Base-by-base conservation (phyloP, 2,113 vertebrate genomes). In the Phrynosoma blainvillii region DNA sequence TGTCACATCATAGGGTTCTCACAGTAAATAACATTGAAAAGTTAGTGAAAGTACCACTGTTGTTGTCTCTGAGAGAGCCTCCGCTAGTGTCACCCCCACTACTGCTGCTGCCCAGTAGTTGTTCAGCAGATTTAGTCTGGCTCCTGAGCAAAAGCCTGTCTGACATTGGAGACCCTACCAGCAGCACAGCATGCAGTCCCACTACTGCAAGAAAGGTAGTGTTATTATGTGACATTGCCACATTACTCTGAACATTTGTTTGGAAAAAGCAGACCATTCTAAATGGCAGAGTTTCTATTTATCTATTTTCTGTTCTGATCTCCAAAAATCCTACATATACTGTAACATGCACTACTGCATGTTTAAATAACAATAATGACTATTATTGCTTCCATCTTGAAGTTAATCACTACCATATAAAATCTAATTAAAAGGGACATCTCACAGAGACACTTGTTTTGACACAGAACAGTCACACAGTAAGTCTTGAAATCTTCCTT, bases 401-500 rank as follows among this genome's bases (percentile, higher is more conserved):
- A 79, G 87, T 90, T 88, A 86, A 32, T 85, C 82, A 87, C 4
- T 66, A 18, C 68, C n/a, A 91, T 66, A 82, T 59, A 79, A 84
- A 88, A 76, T 87, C 77, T 74, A 90, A 23, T 74, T 90, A 1
- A 13, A 87, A 70, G 20, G 92, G 3, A 92, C 91, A 87, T 77
- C 5, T 83, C 2, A 25, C 8, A 71, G 2, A 5, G 9, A 23
- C 66, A 56, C 62, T 79, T 62, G 90, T 25, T 91, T 75, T 77
- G 62, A 59, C 87, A 90, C 10, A 81, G 32, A 81, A 54, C 12
- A 93, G 54, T 52, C 25, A 84, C 88, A 91, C 13, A 8, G 52
- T 83, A 79, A 5, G 1, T 77, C 93, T 85, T 91, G 82, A 54
- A 0, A 0, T 9, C 40, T 25, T 92, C 10, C 23, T 74, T 88